These are phyloP conservation scores for Polia nebulosa DNA, from an alignment of 2,888 invertebrate species.

Conservation along the genomic window DNA sequence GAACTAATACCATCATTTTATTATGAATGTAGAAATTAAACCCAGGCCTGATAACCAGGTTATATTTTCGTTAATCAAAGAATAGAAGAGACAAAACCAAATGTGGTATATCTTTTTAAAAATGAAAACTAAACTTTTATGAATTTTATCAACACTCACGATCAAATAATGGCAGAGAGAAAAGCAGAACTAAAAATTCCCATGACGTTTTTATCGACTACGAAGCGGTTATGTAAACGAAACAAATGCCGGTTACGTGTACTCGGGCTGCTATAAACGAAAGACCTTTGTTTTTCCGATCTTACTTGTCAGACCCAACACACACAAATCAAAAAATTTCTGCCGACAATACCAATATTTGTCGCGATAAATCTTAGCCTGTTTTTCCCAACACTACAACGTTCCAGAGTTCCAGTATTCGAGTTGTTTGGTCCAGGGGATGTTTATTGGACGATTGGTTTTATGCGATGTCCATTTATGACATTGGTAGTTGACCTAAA, in stretches of 20 bases:
- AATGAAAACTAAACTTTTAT: neutral
- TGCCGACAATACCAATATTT: constrained; percentile 68
- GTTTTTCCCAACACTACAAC: constrained; percentile 56
- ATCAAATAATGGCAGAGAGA: constrained; percentile 28
- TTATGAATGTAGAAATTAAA: too few species aligned
- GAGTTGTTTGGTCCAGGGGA: constrained; percentile 55
- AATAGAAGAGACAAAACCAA: too few species aligned
- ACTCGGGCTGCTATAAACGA: constrained; percentile 48
- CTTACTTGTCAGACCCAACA: constrained; percentile 56
- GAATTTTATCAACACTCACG: constrained; percentile 22
- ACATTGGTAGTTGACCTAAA: constrained; percentile 66
- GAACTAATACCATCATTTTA: too few species aligned
- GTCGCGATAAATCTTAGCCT: constrained; percentile 67
- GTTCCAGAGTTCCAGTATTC: constrained; percentile 43
- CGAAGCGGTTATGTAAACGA: constrained; percentile 61
- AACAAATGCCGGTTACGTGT: constrained; percentile 60
- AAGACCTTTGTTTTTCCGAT: constrained; percentile 52
- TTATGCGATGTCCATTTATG: constrained; percentile 65
- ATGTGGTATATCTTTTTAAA: too few species aligned
- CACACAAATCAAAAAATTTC: constrained; percentile 68
- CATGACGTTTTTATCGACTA: constrained; percentile 56
- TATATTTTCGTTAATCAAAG: too few species aligned
- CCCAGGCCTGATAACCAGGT: too few species aligned
- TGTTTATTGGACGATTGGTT: constrained; percentile 64
- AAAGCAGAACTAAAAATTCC: constrained; percentile 38